These are phyloP conservation scores for Petromus typicus DNA, from an alignment of 2,113 vertebrate genomes.

Conservation along the genomic window DNA sequence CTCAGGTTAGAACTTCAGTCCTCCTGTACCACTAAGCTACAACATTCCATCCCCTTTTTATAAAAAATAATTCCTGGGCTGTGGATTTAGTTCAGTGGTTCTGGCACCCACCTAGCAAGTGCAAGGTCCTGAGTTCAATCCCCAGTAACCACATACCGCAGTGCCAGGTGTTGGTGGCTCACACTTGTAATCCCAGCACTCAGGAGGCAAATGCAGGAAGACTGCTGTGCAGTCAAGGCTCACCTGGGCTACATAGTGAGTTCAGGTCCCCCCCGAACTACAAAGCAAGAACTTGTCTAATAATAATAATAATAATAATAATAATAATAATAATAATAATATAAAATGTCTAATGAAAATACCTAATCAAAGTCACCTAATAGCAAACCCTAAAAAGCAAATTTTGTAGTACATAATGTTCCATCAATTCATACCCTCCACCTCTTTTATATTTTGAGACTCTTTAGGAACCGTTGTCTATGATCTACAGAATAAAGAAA, in stretches of 20 bases:
- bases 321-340: background rate
- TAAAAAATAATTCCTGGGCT: background rate
- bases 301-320: background rate
- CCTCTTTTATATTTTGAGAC: background rate
- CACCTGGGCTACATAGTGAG: no score
- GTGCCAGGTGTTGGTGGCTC: no score
- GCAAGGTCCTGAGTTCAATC: no score
- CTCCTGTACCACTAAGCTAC: background rate
- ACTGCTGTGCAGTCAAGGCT: no score
- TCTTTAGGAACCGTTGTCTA: background rate
- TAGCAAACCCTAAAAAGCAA: conserved; percentile 11
- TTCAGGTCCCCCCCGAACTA: no score
- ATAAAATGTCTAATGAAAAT: background rate
- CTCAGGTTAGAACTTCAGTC: background rate
- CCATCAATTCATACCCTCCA: background rate
- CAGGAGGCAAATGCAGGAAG: no score
- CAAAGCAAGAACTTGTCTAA: no score
- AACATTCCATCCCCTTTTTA: background rate
- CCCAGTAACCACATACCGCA: no score
- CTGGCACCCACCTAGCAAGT: no score
- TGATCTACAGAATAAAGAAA: background rate
- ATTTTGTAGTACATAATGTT: background rate
- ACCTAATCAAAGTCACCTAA: conserved; percentile 19
- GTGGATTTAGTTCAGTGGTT: no score
- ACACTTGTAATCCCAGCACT: no score